Evolutionary conservation across 2,888 invertebrate genomes (phyloP).

Genomic region (Dorcus parallelipipedus): DNA sequence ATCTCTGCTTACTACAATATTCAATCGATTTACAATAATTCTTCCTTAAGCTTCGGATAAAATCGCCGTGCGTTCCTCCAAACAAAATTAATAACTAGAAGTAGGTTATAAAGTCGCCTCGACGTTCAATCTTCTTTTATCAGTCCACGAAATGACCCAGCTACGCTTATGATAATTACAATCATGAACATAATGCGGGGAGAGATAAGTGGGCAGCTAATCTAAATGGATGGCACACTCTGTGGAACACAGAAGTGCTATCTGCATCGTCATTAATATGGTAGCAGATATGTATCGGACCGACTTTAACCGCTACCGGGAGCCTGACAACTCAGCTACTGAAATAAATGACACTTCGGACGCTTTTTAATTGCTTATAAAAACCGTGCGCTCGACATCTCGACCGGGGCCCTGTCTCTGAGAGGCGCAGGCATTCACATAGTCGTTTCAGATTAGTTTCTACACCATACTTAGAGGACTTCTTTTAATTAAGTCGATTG

Average conservation of each 20-base stretch:
- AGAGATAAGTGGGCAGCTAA: constrained; percentile 14
- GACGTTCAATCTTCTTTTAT: background rate
- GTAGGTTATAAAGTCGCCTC: background rate
- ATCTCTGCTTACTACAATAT: no score
- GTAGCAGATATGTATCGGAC: constrained; percentile 37
- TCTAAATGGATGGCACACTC: constrained; percentile 31
- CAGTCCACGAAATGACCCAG: background rate
- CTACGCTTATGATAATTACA: constrained; percentile 17
- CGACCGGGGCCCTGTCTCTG: background rate
- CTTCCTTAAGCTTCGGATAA: no score
- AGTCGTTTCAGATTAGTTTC: background rate
- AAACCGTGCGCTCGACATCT: background rate
- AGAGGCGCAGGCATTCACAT: background rate
- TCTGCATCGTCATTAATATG: constrained; percentile 38
- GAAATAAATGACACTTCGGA: constrained; percentile 15
- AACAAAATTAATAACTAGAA: background rate
- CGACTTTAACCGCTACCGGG: constrained; percentile 33
- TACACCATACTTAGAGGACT: no score
- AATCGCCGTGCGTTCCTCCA: no score
- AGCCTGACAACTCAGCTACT: constrained; percentile 32
- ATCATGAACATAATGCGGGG: constrained; percentile 24
- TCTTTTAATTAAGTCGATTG: no score
- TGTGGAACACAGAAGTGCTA: constrained; percentile 32
- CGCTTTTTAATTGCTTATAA: constrained; percentile 11
- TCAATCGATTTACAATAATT: no score